phyloP scores from a whole-genome alignment of 2,113 vertebrate species.

The Mastomys coucha region DNA sequence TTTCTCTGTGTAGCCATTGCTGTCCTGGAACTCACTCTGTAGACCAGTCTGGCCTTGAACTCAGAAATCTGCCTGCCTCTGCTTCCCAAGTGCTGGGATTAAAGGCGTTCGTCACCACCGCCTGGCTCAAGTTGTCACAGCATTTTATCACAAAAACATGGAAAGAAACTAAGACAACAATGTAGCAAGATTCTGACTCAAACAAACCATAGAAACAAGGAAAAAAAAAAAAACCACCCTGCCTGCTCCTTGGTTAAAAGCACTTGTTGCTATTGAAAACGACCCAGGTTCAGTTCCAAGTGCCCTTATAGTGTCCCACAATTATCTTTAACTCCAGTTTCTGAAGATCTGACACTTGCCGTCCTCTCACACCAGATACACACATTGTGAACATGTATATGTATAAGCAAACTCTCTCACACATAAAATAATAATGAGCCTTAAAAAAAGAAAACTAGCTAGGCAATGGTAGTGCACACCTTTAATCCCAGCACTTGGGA shows the following conservation, averaged over 20 bases:
- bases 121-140: neutral
- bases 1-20: too few species aligned
- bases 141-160: neutral
- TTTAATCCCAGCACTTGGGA: too few species aligned
- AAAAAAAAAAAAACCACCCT: neutral
- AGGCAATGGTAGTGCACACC: too few species aligned
- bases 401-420: neutral
- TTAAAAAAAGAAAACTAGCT: neutral
- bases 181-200: neutral
- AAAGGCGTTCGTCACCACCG: too few species aligned
- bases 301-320: neutral
- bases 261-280: neutral
- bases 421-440: neutral
- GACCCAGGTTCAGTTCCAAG: neutral
- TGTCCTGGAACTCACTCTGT: too few species aligned
- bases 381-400: neutral
- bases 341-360: neutral
- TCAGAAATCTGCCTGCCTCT: too few species aligned
- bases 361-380: neutral
- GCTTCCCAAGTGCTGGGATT: too few species aligned
- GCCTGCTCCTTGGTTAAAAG: neutral
- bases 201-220: neutral
- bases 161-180: neutral
- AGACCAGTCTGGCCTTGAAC: too few species aligned
- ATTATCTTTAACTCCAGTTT: neutral